Evolutionary conservation across 2,113 vertebrate species (phyloP).

Genomic region (Bettongia penicillata): DNA sequence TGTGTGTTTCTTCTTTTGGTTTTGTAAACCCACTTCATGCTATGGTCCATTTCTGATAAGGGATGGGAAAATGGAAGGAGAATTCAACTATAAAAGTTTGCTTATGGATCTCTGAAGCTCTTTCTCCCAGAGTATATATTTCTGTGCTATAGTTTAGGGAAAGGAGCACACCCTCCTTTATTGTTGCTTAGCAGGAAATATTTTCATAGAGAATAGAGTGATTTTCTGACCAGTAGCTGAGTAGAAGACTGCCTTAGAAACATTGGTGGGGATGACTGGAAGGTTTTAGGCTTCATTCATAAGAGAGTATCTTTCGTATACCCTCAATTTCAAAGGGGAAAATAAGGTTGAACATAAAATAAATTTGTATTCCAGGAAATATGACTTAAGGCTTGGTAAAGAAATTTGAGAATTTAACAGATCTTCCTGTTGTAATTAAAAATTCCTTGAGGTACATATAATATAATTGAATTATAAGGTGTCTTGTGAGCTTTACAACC

Average conservation of each 20-base stretch:
- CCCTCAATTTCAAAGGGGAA: neutral
- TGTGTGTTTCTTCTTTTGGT: neutral
- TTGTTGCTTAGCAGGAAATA: neutral
- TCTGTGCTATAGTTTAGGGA: neutral
- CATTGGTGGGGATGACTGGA: neutral
- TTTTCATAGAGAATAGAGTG: neutral
- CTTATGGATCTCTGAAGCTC: neutral
- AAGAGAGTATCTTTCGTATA: neutral
- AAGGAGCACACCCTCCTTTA: neutral
- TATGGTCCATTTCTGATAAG: neutral
- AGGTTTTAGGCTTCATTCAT: neutral
- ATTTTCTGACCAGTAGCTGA: neutral
- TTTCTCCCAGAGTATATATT: neutral
- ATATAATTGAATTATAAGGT: slow-evolving; percentile 73
- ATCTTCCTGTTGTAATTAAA: slow-evolving; percentile 66
- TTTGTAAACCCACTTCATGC: neutral
- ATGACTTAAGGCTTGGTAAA: slow-evolving; percentile 21
- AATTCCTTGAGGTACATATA: slow-evolving; percentile 57
- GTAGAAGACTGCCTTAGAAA: neutral
- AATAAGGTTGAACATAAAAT: neutral
- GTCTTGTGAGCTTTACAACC: slow-evolving; percentile 48
- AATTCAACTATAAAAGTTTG: neutral
- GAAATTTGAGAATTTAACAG: slow-evolving; percentile 56
- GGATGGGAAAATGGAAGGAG: neutral
- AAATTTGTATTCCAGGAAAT: slow-evolving; percentile 28